A percentile compares a stretch with the other conserved stretches of the same genome.
Evolutionary conservation across 2,888 invertebrate species (phyloP).

Genomic region (Catocala fraxini): DNA sequence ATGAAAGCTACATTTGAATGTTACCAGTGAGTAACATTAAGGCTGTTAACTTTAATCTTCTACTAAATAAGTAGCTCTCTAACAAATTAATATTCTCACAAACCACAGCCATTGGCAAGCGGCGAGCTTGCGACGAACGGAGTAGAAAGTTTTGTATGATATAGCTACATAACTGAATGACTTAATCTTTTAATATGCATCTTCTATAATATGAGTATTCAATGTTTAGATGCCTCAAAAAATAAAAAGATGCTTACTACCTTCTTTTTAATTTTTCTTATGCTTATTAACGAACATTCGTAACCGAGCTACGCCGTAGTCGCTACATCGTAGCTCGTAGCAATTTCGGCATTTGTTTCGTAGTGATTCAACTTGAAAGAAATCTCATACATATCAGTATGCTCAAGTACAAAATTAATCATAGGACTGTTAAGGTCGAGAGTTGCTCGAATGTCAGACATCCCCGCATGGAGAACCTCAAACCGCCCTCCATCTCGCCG

Average conservation of each 20-base stretch:
- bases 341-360: background rate
- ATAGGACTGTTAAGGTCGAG: slow-evolving; percentile 49
- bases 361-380: background rate
- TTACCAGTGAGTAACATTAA: background rate
- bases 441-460: slow-evolving; percentile 48
- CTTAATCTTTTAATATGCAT: background rate
- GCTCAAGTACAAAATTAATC: slow-evolving; percentile 36
- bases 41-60: slow-evolving; percentile 1
- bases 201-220: too few species aligned
- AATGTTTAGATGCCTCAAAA: too few species aligned
- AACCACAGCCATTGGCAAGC: slow-evolving; percentile 20
- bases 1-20: background rate
- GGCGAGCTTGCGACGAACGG: slow-evolving; percentile 6
- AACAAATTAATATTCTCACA: slow-evolving; percentile 23
- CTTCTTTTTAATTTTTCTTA: too few species aligned
- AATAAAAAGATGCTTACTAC: too few species aligned
- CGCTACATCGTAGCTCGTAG: slow-evolving; percentile 20
- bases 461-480: slow-evolving; percentile 63
- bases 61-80: slow-evolving; percentile 5
- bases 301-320: slow-evolving; percentile 2
- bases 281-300: too few species aligned
- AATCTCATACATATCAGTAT: slow-evolving; percentile 3
- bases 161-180: background rate
- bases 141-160: slow-evolving; percentile 3
- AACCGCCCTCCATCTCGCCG: slow-evolving; percentile 64